Conservation (phyloP, 2,113 vertebrate genomes). For the Nymphicus hollandicus region DNA sequence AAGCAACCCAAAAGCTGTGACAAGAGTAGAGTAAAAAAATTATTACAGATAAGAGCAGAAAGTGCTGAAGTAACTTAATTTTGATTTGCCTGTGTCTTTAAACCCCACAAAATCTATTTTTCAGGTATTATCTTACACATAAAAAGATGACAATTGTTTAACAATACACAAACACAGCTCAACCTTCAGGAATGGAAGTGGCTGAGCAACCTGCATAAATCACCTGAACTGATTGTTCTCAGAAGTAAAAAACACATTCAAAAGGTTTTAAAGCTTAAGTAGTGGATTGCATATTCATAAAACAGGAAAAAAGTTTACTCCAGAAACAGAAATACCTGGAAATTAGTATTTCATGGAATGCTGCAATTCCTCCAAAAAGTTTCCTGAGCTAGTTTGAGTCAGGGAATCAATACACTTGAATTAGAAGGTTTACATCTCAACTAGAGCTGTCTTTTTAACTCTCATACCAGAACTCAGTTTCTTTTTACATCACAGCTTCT, state of each 20-base stretch:
- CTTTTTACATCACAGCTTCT: not conserved
- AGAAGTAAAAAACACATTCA: not conserved
- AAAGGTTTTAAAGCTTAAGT: not conserved
- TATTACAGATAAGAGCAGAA: not conserved
- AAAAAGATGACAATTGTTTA: not conserved
- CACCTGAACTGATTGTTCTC: not conserved
- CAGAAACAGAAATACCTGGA: not conserved
- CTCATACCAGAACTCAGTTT: not conserved
- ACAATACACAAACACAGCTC: not conserved
- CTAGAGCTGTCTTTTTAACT: not conserved
- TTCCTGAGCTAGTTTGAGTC: not conserved
- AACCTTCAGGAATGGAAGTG: not conserved
- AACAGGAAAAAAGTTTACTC: not conserved
- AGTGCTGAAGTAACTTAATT: not conserved
- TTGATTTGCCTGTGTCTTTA: not conserved
- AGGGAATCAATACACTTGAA: not conserved
- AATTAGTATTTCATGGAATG: not conserved
- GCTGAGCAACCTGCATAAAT: not conserved
- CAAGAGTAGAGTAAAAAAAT: not conserved
- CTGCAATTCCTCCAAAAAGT: not conserved
- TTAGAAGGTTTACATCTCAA: not conserved
- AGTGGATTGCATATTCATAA: not conserved
- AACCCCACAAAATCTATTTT: not conserved
- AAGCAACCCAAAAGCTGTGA: not conserved
- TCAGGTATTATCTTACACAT: not conserved